These are phyloP conservation scores for Oreochromis spilurus DNA, from an alignment of 2,113 vertebrate species.

Conservation along the genomic window DNA sequence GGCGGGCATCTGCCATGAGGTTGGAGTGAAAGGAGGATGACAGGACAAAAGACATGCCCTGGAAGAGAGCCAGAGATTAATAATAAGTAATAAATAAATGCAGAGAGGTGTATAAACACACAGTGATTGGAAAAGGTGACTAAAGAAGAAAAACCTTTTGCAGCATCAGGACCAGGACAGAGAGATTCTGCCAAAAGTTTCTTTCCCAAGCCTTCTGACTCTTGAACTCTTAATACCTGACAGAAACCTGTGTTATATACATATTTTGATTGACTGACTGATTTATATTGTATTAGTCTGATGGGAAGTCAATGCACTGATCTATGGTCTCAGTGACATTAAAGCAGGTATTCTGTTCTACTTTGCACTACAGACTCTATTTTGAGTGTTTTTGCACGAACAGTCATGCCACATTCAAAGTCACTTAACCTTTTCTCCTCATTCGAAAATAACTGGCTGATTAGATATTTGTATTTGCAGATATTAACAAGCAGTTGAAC, in stretches of 20 bases:
- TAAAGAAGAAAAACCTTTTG: not conserved
- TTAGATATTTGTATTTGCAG: not conserved
- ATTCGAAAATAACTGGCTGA: not conserved
- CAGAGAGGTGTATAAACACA: not conserved
- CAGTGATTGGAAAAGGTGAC: not conserved
- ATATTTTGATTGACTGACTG: not conserved
- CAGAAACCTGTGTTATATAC: not conserved
- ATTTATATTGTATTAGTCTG: not conserved
- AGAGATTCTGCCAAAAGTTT: not conserved
- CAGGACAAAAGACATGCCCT: not conserved
- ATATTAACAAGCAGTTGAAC: not conserved
- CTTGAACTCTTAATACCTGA: not conserved
- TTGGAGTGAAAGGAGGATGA: not conserved
- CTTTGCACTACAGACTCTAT: not conserved
- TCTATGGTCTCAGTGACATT: not conserved
- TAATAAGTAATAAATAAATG: not conserved
- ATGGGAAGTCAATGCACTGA: not conserved
- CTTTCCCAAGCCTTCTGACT: not conserved
- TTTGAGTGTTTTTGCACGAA: not conserved
- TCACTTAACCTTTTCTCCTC: not conserved
- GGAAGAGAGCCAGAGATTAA: not conserved
- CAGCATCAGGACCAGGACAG: not conserved
- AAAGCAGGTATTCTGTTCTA: not conserved
- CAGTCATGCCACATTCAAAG: not conserved
- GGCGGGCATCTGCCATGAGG: not conserved